phyloP scores from a whole-genome alignment of 2,797 vertebrate species.

The Malacoraja senta region DNA sequence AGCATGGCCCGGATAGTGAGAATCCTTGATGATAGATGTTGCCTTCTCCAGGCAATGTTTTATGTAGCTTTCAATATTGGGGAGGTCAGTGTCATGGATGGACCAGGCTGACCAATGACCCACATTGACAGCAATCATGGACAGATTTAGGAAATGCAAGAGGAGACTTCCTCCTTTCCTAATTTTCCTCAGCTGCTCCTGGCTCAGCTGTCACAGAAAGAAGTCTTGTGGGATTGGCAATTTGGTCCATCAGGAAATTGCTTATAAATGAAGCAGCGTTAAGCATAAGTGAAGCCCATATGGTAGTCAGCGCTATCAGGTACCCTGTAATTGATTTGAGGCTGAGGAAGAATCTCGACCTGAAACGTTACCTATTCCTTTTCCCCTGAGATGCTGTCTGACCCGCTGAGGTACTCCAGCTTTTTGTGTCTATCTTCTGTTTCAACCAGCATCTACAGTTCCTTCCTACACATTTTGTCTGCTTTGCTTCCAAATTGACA shows the following conservation, averaged over 20 bases:
- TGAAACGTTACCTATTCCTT: too few relatives aligned
- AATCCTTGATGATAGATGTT: too few relatives aligned
- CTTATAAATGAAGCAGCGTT: background rate
- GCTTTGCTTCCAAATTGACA: background rate
- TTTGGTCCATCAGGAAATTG: background rate
- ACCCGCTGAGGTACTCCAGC: too few relatives aligned
- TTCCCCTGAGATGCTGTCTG: too few relatives aligned
- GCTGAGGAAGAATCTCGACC: too few relatives aligned
- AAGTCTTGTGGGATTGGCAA: background rate
- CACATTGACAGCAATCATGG: conserved; percentile 9
- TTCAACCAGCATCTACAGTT: too few relatives aligned
- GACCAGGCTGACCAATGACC: background rate
- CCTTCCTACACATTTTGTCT: background rate
- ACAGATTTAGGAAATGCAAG: background rate
- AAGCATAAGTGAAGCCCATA: background rate
- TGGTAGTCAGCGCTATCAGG: background rate
- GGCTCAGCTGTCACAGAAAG: background rate
- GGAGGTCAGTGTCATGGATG: too few relatives aligned
- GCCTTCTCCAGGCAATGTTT: too few relatives aligned
- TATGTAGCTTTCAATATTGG: too few relatives aligned
- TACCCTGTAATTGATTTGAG: background rate
- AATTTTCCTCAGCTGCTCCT: background rate
- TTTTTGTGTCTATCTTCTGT: too few relatives aligned
- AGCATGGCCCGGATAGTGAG: too few relatives aligned
- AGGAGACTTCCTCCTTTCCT: background rate